phyloP scores from a whole-genome alignment of 1,140 invertebrate species.

The Drosophila suzukii region DNA sequence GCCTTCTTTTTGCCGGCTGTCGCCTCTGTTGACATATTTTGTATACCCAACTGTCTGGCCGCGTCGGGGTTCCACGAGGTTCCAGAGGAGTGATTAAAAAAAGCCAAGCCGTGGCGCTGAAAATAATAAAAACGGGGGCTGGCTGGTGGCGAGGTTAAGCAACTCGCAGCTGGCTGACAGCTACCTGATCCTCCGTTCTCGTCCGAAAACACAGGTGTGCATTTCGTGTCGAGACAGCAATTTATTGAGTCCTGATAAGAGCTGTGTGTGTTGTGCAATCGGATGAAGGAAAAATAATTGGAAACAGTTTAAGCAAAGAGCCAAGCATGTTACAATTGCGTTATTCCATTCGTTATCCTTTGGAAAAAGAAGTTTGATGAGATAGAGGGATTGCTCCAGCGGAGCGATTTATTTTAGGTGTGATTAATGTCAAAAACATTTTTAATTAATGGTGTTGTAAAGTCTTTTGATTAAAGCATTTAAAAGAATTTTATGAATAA shows the following conservation, averaged over 20 bases:
- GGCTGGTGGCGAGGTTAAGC: conserved; percentile 49
- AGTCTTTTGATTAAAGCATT: too few species aligned
- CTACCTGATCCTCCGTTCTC: conserved; percentile 34
- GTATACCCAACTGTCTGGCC: conserved; percentile 53
- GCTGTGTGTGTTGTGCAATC: conserved; percentile 1
- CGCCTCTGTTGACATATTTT: conserved; percentile 59
- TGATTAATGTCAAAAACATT: conserved; percentile 4
- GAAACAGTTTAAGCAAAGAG: conserved; percentile 43
- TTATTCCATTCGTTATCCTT: conserved; percentile 2
- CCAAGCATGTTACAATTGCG: conserved; percentile 9
- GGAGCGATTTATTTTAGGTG: neutral
- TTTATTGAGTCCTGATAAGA: conserved; percentile 57
- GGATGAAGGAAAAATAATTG: conserved; percentile 38
- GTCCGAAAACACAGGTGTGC: conserved; percentile 34
- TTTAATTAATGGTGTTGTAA: neutral
- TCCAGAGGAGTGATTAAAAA: conserved; percentile 59
- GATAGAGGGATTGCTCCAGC: neutral
- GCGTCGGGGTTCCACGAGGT: conserved; percentile 7
- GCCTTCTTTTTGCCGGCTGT: conserved; percentile 37
- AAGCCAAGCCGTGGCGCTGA: conserved; percentile 26
- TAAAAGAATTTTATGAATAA: too few species aligned
- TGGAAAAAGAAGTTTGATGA: neutral
- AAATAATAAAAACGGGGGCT: conserved; percentile 40
- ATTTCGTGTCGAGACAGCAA: conserved; percentile 47
- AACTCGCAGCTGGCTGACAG: conserved; percentile 48